Conservation (phyloP, 2,888 invertebrate species). For the Chymomyza procnemis region DNA sequence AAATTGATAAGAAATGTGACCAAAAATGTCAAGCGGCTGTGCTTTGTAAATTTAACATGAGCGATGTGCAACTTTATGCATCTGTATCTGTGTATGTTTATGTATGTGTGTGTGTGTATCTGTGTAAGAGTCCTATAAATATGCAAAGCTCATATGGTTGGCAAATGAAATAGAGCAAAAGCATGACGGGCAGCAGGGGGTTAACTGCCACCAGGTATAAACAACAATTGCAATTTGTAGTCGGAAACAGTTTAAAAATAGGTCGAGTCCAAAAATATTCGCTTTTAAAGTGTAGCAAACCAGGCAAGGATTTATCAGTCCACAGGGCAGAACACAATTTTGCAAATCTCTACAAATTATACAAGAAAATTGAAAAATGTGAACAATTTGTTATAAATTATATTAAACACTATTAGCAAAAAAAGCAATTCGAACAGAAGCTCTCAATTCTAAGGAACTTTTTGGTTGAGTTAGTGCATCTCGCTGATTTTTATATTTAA, state of each 20-base stretch:
- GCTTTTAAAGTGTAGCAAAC: not conserved
- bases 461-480: no score
- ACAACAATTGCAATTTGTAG: not conserved
- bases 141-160: not conserved
- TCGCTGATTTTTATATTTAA: no score
- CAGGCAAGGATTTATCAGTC: no score
- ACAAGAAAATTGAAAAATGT: no score
- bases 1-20: slow-evolving; percentile 26
- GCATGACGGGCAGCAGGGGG: no score
- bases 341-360: no score
- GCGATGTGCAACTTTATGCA: not conserved
- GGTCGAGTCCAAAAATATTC: not conserved
- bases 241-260: not conserved
- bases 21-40: slow-evolving; percentile 31
- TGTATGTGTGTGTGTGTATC: not conserved
- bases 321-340: no score
- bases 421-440: no score
- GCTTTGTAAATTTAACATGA: slow-evolving; percentile 28
- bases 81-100: not conserved
- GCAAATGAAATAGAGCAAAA: not conserved
- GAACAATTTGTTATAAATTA: no score
- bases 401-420: no score
- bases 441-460: no score
- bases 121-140: not conserved
- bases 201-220: not conserved